These are phyloP conservation scores for Parauchenoglanis punctatus DNA, from an alignment of 2,797 vertebrate species.

Conservation along the genomic window DNA sequence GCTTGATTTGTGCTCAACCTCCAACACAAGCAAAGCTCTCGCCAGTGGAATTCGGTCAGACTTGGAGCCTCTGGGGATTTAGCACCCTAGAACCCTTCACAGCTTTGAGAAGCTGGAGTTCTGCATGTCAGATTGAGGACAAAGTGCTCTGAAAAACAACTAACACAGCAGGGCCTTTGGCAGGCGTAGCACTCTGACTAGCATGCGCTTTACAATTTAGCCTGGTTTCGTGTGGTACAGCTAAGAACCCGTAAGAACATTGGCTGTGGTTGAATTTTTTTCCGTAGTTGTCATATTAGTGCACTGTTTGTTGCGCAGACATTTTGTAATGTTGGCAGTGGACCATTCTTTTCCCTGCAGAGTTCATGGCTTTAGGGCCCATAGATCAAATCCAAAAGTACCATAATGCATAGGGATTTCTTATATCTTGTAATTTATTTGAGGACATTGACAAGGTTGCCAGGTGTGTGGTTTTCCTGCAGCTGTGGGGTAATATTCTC, in stretches of 20 bases:
- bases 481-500: not conserved
- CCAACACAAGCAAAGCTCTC: conserved; percentile 72
- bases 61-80: conserved; percentile 56
- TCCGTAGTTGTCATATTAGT: not conserved
- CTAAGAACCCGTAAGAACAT: not conserved
- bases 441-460: not conserved
- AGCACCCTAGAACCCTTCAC: conserved; percentile 60
- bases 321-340: not conserved
- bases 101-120: conserved; percentile 59
- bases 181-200: conserved; percentile 10
- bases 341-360: not conserved
- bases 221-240: not conserved
- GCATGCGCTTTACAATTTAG: not conserved
- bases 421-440: not conserved
- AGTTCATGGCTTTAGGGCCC: not conserved
- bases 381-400: not conserved
- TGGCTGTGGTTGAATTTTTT: not conserved
- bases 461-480: not conserved
- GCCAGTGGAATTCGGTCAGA: conserved; percentile 66
- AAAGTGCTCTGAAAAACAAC: conserved; percentile 28
- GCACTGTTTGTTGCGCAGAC: not conserved
- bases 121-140: conserved; percentile 42
- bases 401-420: not conserved
- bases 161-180: not conserved
- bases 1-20: conserved; percentile 70